Conservation (phyloP, 2,797 vertebrate species). For the Gymnopithys bicolor region DNA sequence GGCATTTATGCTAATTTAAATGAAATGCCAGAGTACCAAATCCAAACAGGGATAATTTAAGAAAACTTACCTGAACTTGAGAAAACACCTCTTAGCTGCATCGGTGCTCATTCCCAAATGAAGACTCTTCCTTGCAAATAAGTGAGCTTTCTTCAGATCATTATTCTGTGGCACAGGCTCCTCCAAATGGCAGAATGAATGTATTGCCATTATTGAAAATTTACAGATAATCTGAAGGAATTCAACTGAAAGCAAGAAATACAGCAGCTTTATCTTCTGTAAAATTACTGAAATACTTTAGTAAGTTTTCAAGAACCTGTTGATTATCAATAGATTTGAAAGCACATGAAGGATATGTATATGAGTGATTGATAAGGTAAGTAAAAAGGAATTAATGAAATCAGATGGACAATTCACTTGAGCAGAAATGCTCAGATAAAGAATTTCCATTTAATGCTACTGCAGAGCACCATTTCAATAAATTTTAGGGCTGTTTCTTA, state of each 20-base stretch:
- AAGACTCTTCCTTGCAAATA: constrained; percentile 37
- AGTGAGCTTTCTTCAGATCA: constrained; percentile 31
- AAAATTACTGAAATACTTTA: background rate
- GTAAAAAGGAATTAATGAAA: background rate
- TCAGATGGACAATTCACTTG: background rate
- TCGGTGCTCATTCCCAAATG: constrained; percentile 29
- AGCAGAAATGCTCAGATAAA: background rate
- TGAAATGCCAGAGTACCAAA: background rate
- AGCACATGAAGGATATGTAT: background rate
- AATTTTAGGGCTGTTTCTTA: background rate
- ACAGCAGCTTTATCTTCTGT: background rate
- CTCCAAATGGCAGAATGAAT: constrained; percentile 74
- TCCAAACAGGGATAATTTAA: background rate
- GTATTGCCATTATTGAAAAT: constrained; percentile 63
- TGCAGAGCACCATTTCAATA: background rate
- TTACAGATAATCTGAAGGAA: constrained; percentile 4
- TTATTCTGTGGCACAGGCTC: constrained; percentile 70
- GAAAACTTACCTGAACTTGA: constrained; percentile 22
- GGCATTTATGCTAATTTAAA: background rate
- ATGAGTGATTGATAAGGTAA: background rate
- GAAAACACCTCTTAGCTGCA: constrained; percentile 9
- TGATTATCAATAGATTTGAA: background rate
- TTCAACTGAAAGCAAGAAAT: constrained; percentile 27
- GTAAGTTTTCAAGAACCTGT: background rate
- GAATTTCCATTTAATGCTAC: background rate